Percentiles rank a stretch among this genome's conserved stretches.
Evolutionary conservation across 1,140 invertebrate species (phyloP).

Genomic region (Wasmannia auropunctata): DNA sequence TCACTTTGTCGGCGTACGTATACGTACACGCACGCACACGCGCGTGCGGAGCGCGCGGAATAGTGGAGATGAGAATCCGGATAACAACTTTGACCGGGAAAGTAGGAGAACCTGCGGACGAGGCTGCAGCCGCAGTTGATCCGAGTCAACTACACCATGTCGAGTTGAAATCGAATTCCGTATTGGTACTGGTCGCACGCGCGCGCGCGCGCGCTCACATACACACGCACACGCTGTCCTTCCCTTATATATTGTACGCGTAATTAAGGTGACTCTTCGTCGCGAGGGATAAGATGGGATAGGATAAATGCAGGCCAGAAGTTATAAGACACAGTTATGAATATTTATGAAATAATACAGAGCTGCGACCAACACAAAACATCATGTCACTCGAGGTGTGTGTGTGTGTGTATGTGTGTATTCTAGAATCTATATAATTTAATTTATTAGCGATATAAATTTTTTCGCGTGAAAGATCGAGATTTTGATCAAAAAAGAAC

Average conservation of each 20-base stretch:
- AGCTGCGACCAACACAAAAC: background rate
- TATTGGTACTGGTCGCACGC: background rate
- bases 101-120: slow-evolving; percentile 58
- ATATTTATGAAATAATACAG: slow-evolving; percentile 17
- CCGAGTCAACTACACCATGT: slow-evolving; percentile 11
- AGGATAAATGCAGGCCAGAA: background rate
- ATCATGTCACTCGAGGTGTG: background rate
- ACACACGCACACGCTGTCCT: background rate
- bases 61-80: slow-evolving; percentile 63
- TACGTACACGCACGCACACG: slow-evolving; percentile 4
- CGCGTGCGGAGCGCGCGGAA: slow-evolving; percentile 64
- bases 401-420: too few relatives aligned
- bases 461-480: background rate
- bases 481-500: background rate
- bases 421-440: background rate
- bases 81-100: slow-evolving; percentile 60
- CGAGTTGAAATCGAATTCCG: slow-evolving; percentile 34
- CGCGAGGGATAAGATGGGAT: slow-evolving; percentile 2
- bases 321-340: background rate
- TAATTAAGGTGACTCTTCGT: slow-evolving; percentile 31
- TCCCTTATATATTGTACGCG: background rate
- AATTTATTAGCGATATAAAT: background rate
- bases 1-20: slow-evolving; percentile 71
- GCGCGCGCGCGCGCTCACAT: background rate
- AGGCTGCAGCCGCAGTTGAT: slow-evolving; percentile 26